Percentiles rank a stretch among this genome's conserved stretches.
phyloP scores from a whole-genome alignment of 1,140 invertebrate genomes.

The Drosophila repletoides region DNA sequence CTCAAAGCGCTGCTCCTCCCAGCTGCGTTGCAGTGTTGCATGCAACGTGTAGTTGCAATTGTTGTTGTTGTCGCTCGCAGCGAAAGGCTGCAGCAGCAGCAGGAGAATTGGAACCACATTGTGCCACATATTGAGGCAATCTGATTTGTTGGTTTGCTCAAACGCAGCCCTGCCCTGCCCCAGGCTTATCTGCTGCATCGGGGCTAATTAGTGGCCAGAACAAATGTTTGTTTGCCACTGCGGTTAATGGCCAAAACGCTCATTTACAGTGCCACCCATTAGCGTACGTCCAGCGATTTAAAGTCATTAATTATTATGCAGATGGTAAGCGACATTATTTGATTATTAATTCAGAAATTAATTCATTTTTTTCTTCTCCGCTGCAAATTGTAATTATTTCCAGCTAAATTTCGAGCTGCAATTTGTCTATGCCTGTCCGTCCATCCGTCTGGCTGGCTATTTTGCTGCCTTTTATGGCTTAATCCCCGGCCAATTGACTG shows the following conservation, averaged over 20 bases:
- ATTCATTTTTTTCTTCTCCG: too few relatives aligned
- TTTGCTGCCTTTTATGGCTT: slow-evolving; percentile 1
- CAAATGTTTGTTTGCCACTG: slow-evolving; percentile 40
- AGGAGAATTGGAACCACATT: slow-evolving; percentile 13
- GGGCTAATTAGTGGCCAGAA: slow-evolving; percentile 47
- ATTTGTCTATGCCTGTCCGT: too few relatives aligned
- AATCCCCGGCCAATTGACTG: neutral
- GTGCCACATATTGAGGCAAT: slow-evolving; percentile 38
- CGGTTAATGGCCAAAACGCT: neutral
- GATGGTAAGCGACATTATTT: neutral
- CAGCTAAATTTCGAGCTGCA: too few relatives aligned
- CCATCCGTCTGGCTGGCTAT: too few relatives aligned
- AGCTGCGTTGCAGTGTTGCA: slow-evolving; percentile 17
- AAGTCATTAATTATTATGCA: neutral
- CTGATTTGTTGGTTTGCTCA: neutral
- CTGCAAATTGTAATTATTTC: too few relatives aligned
- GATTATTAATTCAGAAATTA: neutral
- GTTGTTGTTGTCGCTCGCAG: too few relatives aligned
- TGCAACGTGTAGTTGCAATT: neutral
- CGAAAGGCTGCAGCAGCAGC: neutral
- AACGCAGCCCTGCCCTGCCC: neutral
- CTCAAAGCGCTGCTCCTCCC: slow-evolving; percentile 29
- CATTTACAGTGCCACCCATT: neutral
- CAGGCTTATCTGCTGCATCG: slow-evolving; percentile 32
- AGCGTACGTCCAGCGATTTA: slow-evolving; percentile 9